Conservation (phyloP, 1,140 invertebrate species). For the Teleogryllus occipitalis region DNA sequence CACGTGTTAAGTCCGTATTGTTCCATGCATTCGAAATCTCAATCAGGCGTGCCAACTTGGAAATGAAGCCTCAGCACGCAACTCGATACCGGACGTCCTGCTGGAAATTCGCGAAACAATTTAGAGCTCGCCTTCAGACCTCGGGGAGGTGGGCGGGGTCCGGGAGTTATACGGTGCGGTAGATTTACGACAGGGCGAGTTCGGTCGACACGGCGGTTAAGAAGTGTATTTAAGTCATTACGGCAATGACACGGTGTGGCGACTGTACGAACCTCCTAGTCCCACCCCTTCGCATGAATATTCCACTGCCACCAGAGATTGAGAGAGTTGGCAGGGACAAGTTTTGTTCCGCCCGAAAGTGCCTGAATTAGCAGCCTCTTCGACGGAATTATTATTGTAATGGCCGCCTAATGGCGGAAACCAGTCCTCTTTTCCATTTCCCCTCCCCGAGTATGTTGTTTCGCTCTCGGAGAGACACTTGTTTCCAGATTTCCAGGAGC, state of each 20-base stretch:
- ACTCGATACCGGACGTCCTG: not conserved
- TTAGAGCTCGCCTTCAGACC: not conserved
- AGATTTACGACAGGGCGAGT: not conserved
- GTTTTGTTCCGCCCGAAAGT: no score
- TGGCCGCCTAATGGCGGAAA: no score
- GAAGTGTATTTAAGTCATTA: not conserved
- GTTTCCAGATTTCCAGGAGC: no score
- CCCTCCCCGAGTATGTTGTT: no score
- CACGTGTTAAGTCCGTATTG: not conserved
- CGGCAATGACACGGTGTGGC: not conserved
- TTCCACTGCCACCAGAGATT: no score
- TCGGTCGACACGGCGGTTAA: not conserved
- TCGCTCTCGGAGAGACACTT: no score
- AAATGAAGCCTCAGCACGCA: not conserved
- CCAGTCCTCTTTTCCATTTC: no score
- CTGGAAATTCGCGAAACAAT: not conserved
- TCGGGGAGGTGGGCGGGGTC: no score
- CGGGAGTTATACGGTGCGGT: not conserved
- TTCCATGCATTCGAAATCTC: not conserved
- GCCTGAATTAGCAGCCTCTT: no score
- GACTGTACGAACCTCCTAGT: not conserved
- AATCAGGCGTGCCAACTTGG: conserved; percentile 3
- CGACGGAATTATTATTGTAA: no score
- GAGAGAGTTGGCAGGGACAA: no score
- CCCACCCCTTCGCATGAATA: no score